A percentile compares a stretch with the other conserved stretches of the same genome.
phyloP scores from a whole-genome alignment of 1,140 invertebrate species.

The Coelopa frigida region DNA sequence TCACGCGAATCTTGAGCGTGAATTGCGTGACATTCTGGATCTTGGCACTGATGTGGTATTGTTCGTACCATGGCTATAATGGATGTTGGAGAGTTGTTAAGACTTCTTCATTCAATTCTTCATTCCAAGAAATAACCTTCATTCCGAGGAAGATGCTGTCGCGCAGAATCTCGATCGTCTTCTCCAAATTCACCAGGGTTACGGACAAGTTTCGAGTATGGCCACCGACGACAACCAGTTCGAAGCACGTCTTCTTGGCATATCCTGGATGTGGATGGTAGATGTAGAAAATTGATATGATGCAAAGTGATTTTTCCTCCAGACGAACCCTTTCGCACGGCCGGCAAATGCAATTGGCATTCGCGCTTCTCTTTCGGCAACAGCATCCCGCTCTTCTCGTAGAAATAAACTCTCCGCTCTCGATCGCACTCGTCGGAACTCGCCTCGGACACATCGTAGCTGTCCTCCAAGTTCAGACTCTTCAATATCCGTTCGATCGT shows the following conservation, averaged over 20 bases:
- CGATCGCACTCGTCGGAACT: conserved; percentile 30
- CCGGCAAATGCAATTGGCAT: conserved; percentile 24
- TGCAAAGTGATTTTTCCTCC: too few species aligned
- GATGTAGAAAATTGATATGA: too few species aligned
- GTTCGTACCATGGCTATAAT: conserved; percentile 37
- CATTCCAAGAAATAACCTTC: too few species aligned
- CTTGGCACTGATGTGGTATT: conserved; percentile 12
- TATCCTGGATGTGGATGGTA: too few species aligned
- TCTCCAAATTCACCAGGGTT: conserved; percentile 26
- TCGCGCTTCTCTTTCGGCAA: background rate
- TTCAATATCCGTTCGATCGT: conserved; percentile 24
- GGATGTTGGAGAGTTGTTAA: background rate
- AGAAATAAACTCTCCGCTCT: conserved; percentile 29
- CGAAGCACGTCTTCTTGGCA: conserved; percentile 21
- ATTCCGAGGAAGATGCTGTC: conserved; percentile 29
- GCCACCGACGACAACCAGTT: conserved; percentile 26
- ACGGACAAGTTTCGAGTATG: conserved; percentile 19
- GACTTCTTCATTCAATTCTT: too few species aligned
- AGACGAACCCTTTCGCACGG: conserved; percentile 7
- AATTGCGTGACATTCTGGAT: conserved; percentile 27
- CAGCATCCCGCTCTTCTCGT: conserved; percentile 23
- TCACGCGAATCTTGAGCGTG: conserved; percentile 1
- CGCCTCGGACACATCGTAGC: conserved; percentile 21
- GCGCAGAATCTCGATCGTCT: conserved; percentile 20
- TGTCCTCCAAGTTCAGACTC: conserved; percentile 27